Evolutionary conservation across 2,797 vertebrate genomes (phyloP).

Genomic region (Sparus aurata): DNA sequence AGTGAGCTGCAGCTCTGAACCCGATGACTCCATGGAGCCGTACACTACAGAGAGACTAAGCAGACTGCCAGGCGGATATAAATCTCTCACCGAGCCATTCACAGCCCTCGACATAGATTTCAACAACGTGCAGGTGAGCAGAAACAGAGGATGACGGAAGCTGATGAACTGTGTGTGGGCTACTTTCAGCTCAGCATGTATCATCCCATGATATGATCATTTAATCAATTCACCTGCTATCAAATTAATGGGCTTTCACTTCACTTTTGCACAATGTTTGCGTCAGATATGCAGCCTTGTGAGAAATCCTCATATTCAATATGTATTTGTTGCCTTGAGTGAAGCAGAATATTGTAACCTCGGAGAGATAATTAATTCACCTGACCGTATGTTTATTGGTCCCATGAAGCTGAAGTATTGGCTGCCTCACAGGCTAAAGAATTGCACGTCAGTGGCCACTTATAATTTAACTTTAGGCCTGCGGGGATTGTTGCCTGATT

Average conservation of each 20-base stretch:
- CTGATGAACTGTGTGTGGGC: neutral
- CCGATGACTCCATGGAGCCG: constrained; percentile 92
- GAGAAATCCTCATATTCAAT: neutral
- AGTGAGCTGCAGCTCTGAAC: constrained; percentile 83
- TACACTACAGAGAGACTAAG: constrained; percentile 97
- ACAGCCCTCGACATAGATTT: constrained; percentile 93
- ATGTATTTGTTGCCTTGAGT: constrained; percentile 1
- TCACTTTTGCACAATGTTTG: neutral
- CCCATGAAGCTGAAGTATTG: constrained; percentile 7
- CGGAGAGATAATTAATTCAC: constrained; percentile 26
- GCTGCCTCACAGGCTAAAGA: constrained; percentile 27
- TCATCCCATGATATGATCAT: neutral
- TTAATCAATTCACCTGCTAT: neutral
- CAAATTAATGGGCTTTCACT: constrained; percentile 2
- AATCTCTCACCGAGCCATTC: constrained; percentile 90
- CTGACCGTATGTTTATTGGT: constrained; percentile 25
- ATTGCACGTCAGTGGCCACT: constrained; percentile 9
- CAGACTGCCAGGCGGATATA: constrained; percentile 91
- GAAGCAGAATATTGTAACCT: constrained; percentile 9
- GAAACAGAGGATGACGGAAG: neutral
- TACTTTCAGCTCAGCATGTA: neutral
- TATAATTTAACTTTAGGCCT: constrained; percentile 34
- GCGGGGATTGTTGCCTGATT: constrained; percentile 31
- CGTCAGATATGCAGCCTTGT: neutral
- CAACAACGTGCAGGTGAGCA: constrained; percentile 91